These are phyloP conservation scores for Spodoptera exigua DNA, from an alignment of 2,888 invertebrate genomes.

Conservation along the genomic window DNA sequence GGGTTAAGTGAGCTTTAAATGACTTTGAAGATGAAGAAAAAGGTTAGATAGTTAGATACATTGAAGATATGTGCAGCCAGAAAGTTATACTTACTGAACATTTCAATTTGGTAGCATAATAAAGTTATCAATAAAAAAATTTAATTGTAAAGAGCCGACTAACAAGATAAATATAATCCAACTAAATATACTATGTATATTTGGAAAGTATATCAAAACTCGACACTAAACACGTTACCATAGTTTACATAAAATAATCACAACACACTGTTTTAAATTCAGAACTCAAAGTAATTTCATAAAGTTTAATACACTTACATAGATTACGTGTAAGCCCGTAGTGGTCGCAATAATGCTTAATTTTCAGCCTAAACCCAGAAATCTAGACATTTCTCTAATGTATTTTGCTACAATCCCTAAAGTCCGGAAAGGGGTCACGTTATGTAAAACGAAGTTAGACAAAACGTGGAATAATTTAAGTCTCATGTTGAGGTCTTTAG, in stretches of 20 bases:
- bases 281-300: constrained; percentile 15
- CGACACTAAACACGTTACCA: no score
- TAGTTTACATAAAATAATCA: neutral
- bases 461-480: constrained; percentile 48
- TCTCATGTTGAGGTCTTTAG: constrained; percentile 28
- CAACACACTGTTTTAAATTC: neutral
- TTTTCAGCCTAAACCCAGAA: constrained; percentile 24
- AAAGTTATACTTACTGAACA: no score
- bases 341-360: constrained; percentile 25
- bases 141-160: no score
- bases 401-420: constrained; percentile 37
- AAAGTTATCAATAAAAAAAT: no score
- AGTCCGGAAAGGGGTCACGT: constrained; percentile 34
- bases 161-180: no score
- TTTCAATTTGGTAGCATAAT: no score
- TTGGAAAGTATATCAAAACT: no score
- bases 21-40: no score
- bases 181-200: no score
- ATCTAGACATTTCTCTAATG: constrained; percentile 44
- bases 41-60: no score
- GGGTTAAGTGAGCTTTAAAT: no score
- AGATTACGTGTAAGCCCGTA: constrained; percentile 8
- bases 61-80: no score
- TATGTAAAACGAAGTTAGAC: constrained; percentile 46
- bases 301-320: constrained; percentile 37